Evolutionary conservation across 2,113 vertebrate species (phyloP).

Genomic region (Salvelinus namaycush): DNA sequence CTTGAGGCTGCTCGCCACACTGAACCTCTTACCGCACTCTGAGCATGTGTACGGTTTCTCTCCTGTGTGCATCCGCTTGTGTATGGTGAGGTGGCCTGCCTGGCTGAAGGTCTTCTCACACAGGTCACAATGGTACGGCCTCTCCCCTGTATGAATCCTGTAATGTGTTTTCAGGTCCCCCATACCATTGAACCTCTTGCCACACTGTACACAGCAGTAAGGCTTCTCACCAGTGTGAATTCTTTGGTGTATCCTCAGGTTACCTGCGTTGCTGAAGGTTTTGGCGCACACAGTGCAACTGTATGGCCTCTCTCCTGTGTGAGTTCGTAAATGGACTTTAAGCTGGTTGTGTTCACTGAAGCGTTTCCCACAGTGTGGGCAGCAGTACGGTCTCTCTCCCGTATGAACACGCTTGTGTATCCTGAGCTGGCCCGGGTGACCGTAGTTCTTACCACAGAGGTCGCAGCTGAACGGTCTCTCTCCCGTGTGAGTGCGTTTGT

Average conservation of each 20-base stretch:
- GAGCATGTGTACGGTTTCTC: slow-evolving; percentile 73
- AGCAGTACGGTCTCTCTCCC: slow-evolving; percentile 71
- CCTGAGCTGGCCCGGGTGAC: slow-evolving; percentile 70
- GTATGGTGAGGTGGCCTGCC: slow-evolving; percentile 74
- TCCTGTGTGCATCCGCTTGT: slow-evolving; percentile 76
- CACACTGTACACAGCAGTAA: slow-evolving; percentile 71
- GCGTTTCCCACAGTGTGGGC: slow-evolving; percentile 66
- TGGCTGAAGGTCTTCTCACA: slow-evolving; percentile 77
- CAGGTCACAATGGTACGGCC: slow-evolving; percentile 72
- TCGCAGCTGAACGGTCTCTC: slow-evolving; percentile 69
- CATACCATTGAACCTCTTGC: slow-evolving; percentile 69
- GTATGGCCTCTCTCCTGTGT: slow-evolving; percentile 74
- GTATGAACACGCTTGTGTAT: slow-evolving; percentile 74
- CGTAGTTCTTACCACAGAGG: slow-evolving; percentile 69
- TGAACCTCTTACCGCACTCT: slow-evolving; percentile 70
- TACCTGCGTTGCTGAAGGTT: slow-evolving; percentile 69
- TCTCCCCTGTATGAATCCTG: slow-evolving; percentile 74
- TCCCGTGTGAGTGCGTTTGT: slow-evolving; percentile 70
- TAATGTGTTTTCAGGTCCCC: slow-evolving; percentile 74
- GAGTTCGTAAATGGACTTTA: slow-evolving; percentile 74
- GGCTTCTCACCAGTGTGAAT: slow-evolving; percentile 76
- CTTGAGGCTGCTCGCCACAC: slow-evolving; percentile 75
- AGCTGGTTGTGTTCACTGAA: slow-evolving; percentile 76
- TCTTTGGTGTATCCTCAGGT: slow-evolving; percentile 71
- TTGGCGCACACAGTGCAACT: slow-evolving; percentile 69